Evolutionary conservation across 35 echinoderm and acorn worm species (phyloP), one percentile per base, ranked within the genome.

Genomic region (Apostichopus japonicus): DNA sequence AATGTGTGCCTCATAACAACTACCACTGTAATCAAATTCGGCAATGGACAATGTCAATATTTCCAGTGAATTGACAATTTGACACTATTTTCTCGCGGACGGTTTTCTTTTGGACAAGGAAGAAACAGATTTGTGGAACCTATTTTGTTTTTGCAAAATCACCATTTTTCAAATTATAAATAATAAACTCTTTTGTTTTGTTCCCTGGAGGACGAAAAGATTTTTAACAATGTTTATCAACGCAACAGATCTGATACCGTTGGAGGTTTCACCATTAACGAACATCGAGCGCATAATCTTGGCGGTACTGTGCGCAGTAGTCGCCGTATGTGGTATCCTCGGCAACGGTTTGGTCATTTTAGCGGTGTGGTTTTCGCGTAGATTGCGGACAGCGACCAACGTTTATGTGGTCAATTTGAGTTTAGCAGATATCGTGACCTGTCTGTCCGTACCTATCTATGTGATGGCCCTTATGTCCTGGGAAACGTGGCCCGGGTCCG

Each of bases 321-420:
- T 94, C 56, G 24, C 93, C 33, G 63, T 99, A 4, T 61, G 88
- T 78, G 97, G 97, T 56, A 93, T 92, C 61, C 86, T 96, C n/a
- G 97, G 97, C 4, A 99, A 99, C 80, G 79, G 72, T 62, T 79
- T 99, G 55, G 97, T 99, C 24, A 94, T 99, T 8, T 15, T 96
- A 16, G 55, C 95, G 9, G 95, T 96, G 19, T 56, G 91, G 55
- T 51, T 99, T 13, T 96, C 95, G 13, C 80, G 92, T 10, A 91
- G 92, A 79, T 79, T 99, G 65, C 93, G 95, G 17, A 99, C 95
- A n/a, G 92, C 92, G 11, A 96, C 97, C 4, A 99, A 99, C 77
- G 95, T 95, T 4, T 99, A 96, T 87, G 95, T 99, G 16, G 97
- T 99, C 65, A 99, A 96, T 71, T 93, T 99, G 6, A 94, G 93